These are phyloP conservation scores for Puntigrus tetrazona DNA, from an alignment of 2,113 vertebrate species.

Conservation along the genomic window DNA sequence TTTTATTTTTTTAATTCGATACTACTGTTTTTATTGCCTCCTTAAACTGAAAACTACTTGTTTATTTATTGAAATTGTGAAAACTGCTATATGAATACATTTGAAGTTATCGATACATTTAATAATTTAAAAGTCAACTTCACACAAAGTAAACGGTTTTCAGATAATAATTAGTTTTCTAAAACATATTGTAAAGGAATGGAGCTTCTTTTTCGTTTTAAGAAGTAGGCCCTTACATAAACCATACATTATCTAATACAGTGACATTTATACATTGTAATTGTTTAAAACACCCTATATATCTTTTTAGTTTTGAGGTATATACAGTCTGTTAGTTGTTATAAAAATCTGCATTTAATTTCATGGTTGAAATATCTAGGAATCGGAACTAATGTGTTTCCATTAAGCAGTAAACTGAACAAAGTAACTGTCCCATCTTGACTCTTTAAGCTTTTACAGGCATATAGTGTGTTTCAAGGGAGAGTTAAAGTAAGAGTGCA, in stretches of 20 bases:
- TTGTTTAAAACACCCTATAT: neutral
- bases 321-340: neutral
- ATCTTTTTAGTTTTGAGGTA: neutral
- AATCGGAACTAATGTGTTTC: neutral
- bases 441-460: slow-evolving; percentile 11
- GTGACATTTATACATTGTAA: neutral
- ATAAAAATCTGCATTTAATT: neutral
- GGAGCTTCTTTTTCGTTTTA: neutral
- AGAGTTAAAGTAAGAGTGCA: slow-evolving; percentile 4
- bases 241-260: neutral
- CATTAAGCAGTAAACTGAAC: slow-evolving; percentile 5
- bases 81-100: no score
- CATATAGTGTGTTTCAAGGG: neutral
- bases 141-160: neutral
- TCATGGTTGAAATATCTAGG: neutral
- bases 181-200: neutral
- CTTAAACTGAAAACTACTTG: no score
- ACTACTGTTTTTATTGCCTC: no score
- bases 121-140: neutral
- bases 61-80: no score
- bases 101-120: neutral
- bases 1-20: no score
- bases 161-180: neutral
- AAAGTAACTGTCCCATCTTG: neutral
- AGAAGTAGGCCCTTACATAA: neutral